These are phyloP conservation scores for Nipponia nippon DNA, from an alignment of 2,113 vertebrate genomes.

Conservation along the genomic window DNA sequence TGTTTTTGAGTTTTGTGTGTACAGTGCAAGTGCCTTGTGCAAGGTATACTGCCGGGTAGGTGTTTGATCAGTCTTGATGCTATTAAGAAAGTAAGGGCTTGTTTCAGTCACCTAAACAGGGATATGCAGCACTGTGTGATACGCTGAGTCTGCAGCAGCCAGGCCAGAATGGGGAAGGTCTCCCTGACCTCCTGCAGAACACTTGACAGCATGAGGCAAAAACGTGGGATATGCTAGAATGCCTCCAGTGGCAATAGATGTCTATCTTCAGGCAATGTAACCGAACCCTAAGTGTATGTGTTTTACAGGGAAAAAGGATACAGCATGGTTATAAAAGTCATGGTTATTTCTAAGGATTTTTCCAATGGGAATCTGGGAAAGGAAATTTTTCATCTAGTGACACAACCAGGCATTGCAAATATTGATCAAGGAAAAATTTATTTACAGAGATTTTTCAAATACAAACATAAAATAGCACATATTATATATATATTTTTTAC, in stretches of 20 bases:
- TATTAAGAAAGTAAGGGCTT: neutral
- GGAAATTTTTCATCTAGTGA: neutral
- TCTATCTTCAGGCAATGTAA: neutral
- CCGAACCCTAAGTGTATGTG: neutral
- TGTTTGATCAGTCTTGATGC: neutral
- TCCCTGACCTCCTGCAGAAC: neutral
- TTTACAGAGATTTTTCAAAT: slow-evolving; percentile 78
- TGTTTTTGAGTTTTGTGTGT: neutral
- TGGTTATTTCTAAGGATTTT: neutral
- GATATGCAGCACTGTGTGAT: neutral
- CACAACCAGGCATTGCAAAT: neutral
- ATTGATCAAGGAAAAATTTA: slow-evolving; percentile 78
- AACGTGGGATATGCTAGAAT: neutral
- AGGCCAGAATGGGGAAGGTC: neutral
- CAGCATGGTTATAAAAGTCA: neutral
- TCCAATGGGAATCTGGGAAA: neutral
- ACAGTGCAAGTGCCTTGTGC: neutral
- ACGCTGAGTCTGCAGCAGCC: neutral
- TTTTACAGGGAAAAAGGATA: neutral
- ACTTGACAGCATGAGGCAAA: neutral
- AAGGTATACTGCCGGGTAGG: neutral
- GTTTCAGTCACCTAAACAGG: neutral
- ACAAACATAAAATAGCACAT: slow-evolving; percentile 80
- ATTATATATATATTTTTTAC: slow-evolving; percentile 69
- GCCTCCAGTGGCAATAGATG: neutral